Conservation (phyloP, 2,888 invertebrate genomes). For the Drosophila anomalipes region DNA sequence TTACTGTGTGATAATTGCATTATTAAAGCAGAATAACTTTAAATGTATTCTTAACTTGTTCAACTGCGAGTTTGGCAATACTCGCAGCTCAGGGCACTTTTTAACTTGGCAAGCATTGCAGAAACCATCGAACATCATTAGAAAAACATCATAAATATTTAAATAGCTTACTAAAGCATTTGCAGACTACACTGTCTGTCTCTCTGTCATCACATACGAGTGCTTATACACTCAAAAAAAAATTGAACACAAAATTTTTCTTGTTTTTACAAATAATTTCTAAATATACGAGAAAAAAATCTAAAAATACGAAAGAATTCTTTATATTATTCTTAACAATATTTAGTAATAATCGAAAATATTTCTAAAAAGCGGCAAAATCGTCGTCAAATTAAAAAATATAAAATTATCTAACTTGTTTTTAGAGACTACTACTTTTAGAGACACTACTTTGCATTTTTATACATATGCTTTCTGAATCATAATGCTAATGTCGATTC, state of each 20-base stretch:
- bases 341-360: neutral
- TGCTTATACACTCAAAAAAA: neutral
- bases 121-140: slow-evolving; percentile 61
- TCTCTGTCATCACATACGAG: neutral
- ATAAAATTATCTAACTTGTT: neutral
- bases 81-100: neutral
- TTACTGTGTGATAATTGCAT: slow-evolving; percentile 21
- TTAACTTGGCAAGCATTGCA: neutral
- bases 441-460: neutral
- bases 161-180: slow-evolving; percentile 81
- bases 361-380: neutral
- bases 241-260: rapidly evolving
- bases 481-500: neutral
- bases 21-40: slow-evolving; percentile 15
- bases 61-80: neutral
- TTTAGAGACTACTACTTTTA: neutral
- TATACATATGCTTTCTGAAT: too few species aligned
- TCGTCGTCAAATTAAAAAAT: neutral
- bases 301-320: neutral
- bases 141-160: slow-evolving; percentile 80
- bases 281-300: neutral
- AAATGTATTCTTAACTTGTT: neutral
- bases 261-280: neutral
- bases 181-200: slow-evolving; percentile 2
- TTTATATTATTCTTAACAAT: neutral